Conservation (phyloP, 2,113 vertebrate genomes). For the Sula dactylatra region DNA sequence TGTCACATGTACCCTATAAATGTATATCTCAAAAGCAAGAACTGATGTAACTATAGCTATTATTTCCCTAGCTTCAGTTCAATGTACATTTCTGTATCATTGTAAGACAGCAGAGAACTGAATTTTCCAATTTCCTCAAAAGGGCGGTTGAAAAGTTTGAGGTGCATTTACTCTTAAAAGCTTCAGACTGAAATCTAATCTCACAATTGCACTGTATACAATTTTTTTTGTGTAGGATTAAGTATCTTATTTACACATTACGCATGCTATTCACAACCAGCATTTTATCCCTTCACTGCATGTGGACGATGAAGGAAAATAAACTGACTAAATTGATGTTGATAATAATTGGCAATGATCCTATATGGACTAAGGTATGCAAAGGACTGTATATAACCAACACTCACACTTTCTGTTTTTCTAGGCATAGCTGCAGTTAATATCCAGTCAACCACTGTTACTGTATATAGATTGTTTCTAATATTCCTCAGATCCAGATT, state of each 20-base stretch:
- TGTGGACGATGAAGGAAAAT: neutral
- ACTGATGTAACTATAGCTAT: neutral
- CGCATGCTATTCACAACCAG: neutral
- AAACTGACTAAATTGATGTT: neutral
- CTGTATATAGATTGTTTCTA: neutral
- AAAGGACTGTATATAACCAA: neutral
- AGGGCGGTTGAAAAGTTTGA: neutral
- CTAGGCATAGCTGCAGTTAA: constrained; percentile 54
- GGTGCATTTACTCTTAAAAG: neutral
- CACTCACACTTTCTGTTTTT: constrained; percentile 56
- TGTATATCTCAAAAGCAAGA: neutral
- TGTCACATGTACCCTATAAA: constrained; percentile 6
- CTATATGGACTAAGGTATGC: neutral
- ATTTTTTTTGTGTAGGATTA: neutral
- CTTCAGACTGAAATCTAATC: neutral
- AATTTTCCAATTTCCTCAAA: neutral
- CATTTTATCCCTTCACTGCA: neutral
- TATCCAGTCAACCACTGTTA: constrained; percentile 59
- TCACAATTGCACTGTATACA: neutral
- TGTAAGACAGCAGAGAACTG: neutral
- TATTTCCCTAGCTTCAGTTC: neutral
- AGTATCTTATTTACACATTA: neutral
- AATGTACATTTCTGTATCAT: neutral
- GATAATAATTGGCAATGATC: neutral
- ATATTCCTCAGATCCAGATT: constrained; percentile 62